Conservation (phyloP, 1,140 invertebrate species). For the Sminthurinus signatus region DNA sequence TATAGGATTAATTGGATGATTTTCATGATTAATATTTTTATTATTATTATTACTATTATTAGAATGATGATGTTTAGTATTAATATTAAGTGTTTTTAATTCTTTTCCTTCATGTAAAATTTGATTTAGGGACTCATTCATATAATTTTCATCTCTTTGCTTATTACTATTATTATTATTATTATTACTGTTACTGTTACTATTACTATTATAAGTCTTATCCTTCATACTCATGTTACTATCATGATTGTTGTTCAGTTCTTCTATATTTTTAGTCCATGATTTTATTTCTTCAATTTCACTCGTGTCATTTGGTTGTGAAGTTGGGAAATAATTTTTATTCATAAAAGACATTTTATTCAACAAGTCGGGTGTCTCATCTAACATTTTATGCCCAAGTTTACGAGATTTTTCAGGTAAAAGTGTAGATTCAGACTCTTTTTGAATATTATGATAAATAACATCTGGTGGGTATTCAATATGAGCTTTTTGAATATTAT, state of each 20-base stretch:
- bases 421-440: not conserved
- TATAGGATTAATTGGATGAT: too few species aligned
- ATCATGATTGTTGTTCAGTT: too few species aligned
- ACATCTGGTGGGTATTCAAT: slow-evolving; percentile 11
- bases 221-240: too few species aligned
- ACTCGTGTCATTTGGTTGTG: not conserved
- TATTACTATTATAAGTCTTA: too few species aligned
- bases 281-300: slow-evolving; percentile 4
- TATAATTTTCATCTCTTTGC: not conserved
- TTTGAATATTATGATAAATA: slow-evolving; percentile 7
- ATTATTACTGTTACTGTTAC: too few species aligned
- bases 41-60: not conserved
- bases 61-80: not conserved
- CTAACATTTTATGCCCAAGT: slow-evolving; percentile 19
- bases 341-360: slow-evolving; percentile 38
- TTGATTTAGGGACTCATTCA: slow-evolving; percentile 10
- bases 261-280: too few species aligned
- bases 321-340: slow-evolving; percentile 21
- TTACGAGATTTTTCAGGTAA: slow-evolving; percentile 17
- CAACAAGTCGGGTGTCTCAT: slow-evolving; percentile 30
- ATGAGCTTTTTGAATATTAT: not conserved
- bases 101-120: not conserved
- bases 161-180: not conserved
- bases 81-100: too few species aligned
- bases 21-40: too few species aligned